Base-by-base conservation (phyloP, 2,888 invertebrate species). In the Galerucella pusilla region DNA sequence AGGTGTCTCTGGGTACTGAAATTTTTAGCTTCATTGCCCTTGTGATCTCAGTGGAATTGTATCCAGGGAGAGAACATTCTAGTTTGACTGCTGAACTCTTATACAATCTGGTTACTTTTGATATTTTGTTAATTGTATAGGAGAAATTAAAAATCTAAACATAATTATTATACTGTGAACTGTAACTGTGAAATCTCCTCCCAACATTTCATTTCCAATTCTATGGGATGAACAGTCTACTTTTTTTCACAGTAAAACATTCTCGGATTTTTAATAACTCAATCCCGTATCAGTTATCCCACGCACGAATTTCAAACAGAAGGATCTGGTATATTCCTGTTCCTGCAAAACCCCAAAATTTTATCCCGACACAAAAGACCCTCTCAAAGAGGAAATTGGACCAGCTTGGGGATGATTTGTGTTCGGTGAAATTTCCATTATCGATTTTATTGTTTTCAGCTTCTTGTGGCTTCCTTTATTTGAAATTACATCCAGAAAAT, bases 381-480 rank as follows among this genome's bases (percentile, higher is more conserved):
- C 57, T 68, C 42, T 57, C 57, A 49, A 45, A 68, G 42, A 59
- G 68, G 68, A 68, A 68, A 68, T 68, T 35, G 57, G 68, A 68
- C 68, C 57, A 57, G 68, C 68, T 68, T 68, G 54, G 28, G 42
- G 20, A 68, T 68, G 68, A 68, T 68, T 68, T 68, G 68, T 68
- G 68, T 57, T 57, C 12, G 2, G 35, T 14, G 20, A 57, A 68
- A 68, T 68, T 68, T 68, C 54, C 68, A 68, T 68, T 68, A 68
- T 68, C 68, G 68, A 68, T 68, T 63, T 14, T 63, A 63, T 63
- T 68, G 68, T 68, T 68, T 68, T 57, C 35, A 11, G 35, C 68
- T 67, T 16, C 35, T 7, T 54, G 10, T 28, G 60, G 2, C 7
- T 52, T 16, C n/a, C n/a, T n/a, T 6, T 52, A 52, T 52, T 52